phyloP scores from a whole-genome alignment of 2,797 vertebrate genomes.

The Melanogrammus aeglefinus region DNA sequence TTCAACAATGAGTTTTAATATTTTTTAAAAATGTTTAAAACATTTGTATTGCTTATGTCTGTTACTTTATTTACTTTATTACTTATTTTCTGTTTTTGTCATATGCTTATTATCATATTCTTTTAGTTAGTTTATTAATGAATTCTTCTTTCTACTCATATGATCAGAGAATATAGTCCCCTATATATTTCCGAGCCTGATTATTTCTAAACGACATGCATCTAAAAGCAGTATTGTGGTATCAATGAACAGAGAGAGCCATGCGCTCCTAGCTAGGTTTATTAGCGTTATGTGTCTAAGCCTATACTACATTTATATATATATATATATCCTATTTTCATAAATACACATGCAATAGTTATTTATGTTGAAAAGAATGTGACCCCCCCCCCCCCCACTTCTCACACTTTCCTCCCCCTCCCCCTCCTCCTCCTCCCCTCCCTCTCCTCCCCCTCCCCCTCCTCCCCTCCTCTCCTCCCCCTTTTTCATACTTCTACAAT shows the following conservation, averaged over 20 bases:
- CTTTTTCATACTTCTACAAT: conserved; percentile 10
- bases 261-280: too few species aligned
- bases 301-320: background rate
- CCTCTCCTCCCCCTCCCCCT: background rate
- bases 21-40: background rate
- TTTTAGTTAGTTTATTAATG: background rate
- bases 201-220: background rate
- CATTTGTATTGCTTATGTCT: background rate
- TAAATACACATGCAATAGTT: background rate
- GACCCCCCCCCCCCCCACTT: background rate
- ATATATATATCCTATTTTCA: background rate
- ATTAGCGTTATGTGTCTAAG: background rate
- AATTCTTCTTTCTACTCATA: background rate
- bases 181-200: background rate
- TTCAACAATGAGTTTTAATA: background rate
- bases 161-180: background rate
- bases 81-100: background rate
- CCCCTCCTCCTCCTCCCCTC: too few species aligned
- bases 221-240: background rate
- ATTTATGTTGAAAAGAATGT: background rate
- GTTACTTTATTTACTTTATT: too few species aligned
- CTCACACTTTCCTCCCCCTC: too few species aligned
- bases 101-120: background rate
- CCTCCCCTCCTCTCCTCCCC: conserved; percentile 21
- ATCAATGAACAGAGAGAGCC: too few species aligned